Evolutionary conservation across 2,888 invertebrate species (phyloP).

Genomic region (Trisateles emortualis): DNA sequence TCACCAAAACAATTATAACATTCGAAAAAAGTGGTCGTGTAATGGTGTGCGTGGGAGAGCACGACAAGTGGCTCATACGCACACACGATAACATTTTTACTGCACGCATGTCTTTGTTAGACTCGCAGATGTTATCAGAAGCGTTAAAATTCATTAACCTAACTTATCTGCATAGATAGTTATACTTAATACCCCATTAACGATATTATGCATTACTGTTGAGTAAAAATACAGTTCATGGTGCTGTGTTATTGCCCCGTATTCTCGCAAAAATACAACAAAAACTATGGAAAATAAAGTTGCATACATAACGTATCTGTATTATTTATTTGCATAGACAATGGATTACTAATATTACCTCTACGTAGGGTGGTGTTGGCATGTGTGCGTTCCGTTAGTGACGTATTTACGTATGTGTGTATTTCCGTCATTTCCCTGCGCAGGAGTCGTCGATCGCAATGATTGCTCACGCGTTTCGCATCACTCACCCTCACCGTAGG

Average conservation of each 20-base stretch:
- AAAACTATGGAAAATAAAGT: slow-evolving; percentile 64
- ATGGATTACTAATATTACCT: slow-evolving; percentile 71
- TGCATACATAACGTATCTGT: slow-evolving; percentile 64
- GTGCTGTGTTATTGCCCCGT: slow-evolving; percentile 40
- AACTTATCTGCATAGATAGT: slow-evolving; percentile 54
- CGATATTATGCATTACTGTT: slow-evolving; percentile 43
- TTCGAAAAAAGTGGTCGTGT: slow-evolving; percentile 53
- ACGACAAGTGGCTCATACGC: slow-evolving; percentile 51
- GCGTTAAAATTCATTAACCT: slow-evolving; percentile 53
- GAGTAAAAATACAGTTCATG: slow-evolving; percentile 43
- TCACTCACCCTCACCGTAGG: slow-evolving; percentile 79
- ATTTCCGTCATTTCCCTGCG: slow-evolving; percentile 81
- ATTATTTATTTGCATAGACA: slow-evolving; percentile 78
- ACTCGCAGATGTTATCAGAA: slow-evolving; percentile 65
- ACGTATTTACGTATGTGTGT: slow-evolving; percentile 53
- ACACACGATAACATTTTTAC: slow-evolving; percentile 47
- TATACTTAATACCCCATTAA: slow-evolving; percentile 50
- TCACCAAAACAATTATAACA: slow-evolving; percentile 71
- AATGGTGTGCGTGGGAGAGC: slow-evolving; percentile 68
- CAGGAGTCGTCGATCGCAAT: slow-evolving; percentile 81
- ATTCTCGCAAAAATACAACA: slow-evolving; percentile 47
- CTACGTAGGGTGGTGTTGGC: slow-evolving; percentile 25
- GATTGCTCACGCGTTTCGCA: slow-evolving; percentile 86
- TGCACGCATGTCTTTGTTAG: slow-evolving; percentile 67
- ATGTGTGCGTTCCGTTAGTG: slow-evolving; percentile 35